phyloP scores from a whole-genome alignment of 2,797 vertebrate species.

The Odontamblyopus rebecca region DNA sequence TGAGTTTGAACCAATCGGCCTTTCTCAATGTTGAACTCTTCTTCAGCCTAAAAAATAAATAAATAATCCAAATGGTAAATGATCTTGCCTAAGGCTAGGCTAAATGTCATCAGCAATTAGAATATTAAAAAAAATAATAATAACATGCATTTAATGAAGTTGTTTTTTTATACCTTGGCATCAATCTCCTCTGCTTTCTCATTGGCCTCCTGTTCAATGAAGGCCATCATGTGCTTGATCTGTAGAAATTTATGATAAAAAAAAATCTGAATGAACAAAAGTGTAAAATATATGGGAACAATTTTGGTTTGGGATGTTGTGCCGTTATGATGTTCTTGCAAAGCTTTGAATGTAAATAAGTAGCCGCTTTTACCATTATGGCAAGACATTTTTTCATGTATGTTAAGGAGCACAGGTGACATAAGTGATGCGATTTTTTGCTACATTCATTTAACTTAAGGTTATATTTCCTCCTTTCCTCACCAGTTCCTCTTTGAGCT shows the following conservation, averaged over 20 bases:
- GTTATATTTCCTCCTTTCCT: background rate
- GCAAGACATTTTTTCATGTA: constrained; percentile 34
- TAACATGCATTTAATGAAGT: background rate
- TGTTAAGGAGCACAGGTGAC: background rate
- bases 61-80: background rate
- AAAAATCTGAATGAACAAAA: background rate
- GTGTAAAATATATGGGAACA: background rate
- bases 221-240: constrained; percentile 99
- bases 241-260: constrained; percentile 46
- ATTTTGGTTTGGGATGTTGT: background rate
- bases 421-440: too few species aligned
- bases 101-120: background rate
- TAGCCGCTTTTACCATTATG: background rate
- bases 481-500: constrained; percentile 54
- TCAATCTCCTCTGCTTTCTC: constrained; percentile 99
- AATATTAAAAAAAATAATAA: background rate
- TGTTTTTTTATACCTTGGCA: constrained; percentile 84
- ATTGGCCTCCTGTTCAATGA: constrained; percentile 98
- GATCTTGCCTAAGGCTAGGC: background rate
- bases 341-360: constrained; percentile 17
- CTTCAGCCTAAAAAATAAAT: constrained; percentile 87
- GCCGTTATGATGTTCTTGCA: background rate
- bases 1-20: constrained; percentile 98
- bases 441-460: background rate
- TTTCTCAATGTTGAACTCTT: constrained; percentile 99